phyloP scores from a whole-genome alignment of 2,797 vertebrate species.

The Rhynchotus rufescens region DNA sequence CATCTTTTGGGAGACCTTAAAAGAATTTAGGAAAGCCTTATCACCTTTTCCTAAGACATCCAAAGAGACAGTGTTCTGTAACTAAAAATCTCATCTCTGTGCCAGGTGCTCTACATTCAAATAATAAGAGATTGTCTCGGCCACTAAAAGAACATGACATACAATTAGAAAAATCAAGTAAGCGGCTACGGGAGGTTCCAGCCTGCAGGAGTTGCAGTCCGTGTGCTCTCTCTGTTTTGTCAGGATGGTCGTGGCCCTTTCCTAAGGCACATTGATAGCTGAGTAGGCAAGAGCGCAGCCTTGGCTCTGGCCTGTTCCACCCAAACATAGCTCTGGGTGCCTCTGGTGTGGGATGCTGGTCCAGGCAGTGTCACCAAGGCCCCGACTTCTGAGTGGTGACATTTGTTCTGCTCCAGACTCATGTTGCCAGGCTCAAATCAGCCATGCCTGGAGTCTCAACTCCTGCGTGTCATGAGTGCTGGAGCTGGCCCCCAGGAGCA shows the following conservation, averaged over 20 bases:
- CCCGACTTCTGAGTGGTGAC: not conserved
- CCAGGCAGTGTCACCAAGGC: too few relatives aligned
- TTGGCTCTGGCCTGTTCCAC: too few relatives aligned
- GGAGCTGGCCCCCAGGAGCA: not conserved
- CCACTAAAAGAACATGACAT: not conserved
- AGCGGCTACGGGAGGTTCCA: not conserved
- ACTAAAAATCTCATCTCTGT: not conserved
- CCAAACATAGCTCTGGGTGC: too few relatives aligned
- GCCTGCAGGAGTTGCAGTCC: not conserved
- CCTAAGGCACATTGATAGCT: not conserved
- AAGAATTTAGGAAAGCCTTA: not conserved
- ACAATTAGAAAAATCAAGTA: not conserved
- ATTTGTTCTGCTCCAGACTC: not conserved
- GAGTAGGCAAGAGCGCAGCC: not conserved
- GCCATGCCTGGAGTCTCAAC: not conserved
- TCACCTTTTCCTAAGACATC: not conserved
- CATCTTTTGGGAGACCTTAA: not conserved
- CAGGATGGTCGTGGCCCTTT: not conserved
- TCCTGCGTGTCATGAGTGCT: not conserved
- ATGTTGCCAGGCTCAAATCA: not conserved
- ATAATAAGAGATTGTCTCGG: not conserved
- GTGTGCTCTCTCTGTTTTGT: accelerated
- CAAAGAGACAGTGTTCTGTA: not conserved
- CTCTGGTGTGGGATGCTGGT: too few relatives aligned
- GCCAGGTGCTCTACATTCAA: not conserved